Base-by-base conservation (phyloP, 2,797 vertebrate species). In the Acanthiza pusilla region DNA sequence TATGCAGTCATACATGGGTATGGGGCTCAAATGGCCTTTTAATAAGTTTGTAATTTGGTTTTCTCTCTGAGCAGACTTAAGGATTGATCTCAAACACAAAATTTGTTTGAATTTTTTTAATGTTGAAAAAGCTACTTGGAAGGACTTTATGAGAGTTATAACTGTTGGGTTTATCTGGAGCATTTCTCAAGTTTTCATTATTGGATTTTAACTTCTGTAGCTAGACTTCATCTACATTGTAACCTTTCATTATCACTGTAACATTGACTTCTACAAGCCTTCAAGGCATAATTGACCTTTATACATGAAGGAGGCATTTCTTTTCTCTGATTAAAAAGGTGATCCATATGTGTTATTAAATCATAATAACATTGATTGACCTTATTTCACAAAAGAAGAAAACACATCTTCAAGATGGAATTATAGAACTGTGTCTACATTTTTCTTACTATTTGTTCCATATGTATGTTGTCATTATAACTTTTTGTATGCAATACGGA, bases 231-330 rank as follows among this genome's bases (percentile, higher is more conserved):
- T 94, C 74, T 96, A 94, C 95, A 93, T 67, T 36, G 11, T 92
- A 97, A 95, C 85, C 77, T 97, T 97, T 95, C 92, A 91, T 97
- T 97, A 95, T 96, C 82, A 91, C 66, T 79, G 23, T 63, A 91
- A 84, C 61, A 79, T 79, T 96, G 94, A 94, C 94, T 96, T 95
- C 89, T 93, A 83, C 42, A 96, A 95, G 47, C 22, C 86, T 96
- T 91, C 83, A 78, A 88, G 88, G 50, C 65, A 57, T 87, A 86
- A 93, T 67, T 94, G 94, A 96, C 88, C 95, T 96, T 96, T 94
- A 76, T 38, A 81, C 63, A 74, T 79, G 88, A 93, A 95, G 87
- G 61, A 96, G 43, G 78, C 80, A 71, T 89, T 97, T 96, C 11
- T 94, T 96, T 95, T 92, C 61, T 84, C 74, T 71, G 5, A 68